Evolutionary conservation across 1,140 invertebrate species (phyloP).

Genomic region (Chironomus tepperi): DNA sequence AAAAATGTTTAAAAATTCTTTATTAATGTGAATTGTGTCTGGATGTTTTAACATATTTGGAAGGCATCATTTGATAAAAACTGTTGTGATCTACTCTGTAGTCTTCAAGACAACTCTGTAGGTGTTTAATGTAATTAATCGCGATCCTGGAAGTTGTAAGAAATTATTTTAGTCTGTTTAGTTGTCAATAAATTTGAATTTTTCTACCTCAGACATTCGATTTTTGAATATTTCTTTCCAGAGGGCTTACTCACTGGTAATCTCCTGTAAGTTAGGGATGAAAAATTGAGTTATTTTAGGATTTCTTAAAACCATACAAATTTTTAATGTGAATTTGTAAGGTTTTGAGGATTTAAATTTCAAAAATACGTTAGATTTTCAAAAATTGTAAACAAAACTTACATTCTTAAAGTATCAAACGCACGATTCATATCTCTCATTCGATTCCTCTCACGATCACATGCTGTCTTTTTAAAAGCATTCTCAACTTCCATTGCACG

Average conservation of each 20-base stretch:
- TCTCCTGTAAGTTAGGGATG: too few relatives aligned
- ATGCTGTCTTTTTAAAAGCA: constrained; percentile 70
- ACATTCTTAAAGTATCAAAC: constrained; percentile 67
- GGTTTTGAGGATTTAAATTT: too few relatives aligned
- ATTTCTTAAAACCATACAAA: too few relatives aligned
- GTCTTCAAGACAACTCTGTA: constrained; percentile 54
- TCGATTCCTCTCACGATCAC: constrained; percentile 71
- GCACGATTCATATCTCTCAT: constrained; percentile 86
- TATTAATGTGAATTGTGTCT: neutral
- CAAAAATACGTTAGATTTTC: too few relatives aligned
- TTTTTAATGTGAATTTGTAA: too few relatives aligned
- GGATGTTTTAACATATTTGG: neutral
- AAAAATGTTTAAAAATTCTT: neutral
- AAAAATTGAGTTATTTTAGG: too few relatives aligned
- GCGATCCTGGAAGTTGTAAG: constrained; percentile 54
- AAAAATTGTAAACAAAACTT: constrained; percentile 35
- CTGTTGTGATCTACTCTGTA: neutral
- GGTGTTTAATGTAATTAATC: constrained; percentile 69
- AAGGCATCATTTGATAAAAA: neutral
- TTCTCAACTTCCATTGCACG: neutral
- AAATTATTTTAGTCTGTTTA: constrained; percentile 24
- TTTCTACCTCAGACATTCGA: constrained; percentile 65
- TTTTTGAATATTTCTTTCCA: constrained; percentile 83
- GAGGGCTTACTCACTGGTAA: constrained; percentile 70
- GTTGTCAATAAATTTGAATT: neutral